Base-by-base conservation (phyloP, 2,888 invertebrate genomes). In the Leucoma salicis region DNA sequence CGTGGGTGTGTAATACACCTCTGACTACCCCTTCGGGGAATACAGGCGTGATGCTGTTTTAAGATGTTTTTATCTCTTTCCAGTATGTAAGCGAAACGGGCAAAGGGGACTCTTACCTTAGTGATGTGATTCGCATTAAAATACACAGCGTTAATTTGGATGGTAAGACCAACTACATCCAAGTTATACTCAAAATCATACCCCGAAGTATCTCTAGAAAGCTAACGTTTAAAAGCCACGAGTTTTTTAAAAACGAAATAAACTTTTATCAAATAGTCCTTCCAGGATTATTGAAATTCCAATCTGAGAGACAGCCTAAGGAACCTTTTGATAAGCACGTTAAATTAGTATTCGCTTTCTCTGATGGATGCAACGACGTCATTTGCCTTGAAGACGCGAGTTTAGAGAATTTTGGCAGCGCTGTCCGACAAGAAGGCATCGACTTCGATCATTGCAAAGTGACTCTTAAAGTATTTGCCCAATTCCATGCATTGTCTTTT, bases 241-340 rank as follows among this genome's bases (percentile, higher is more conserved):
- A 93, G 34, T 95, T 94, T 69, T 95, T 95, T 62, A 81, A 82
- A 47, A 95, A 94, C 64, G 95, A 95, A 76, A 92, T 93, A 0
- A 78, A 82, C 37, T 94, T 95, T 68, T 95, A 95, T 70, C 78
- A 81, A 27, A 76, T 74, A 48, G 87, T 91, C 1, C 74, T 92
- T 49, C 90, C 91, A 6, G 76, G 57, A 1, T 55, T 92, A 43
- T 58, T 91, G 0, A 65, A 83, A 27, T 91, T 90, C 39, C 88
- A 90, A 57, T 52, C 77, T 0, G 68, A 55, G 1, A 87, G 81
- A 53, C 63, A 70, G 2, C 8, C 85, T 0, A 61, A 66, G n/a
- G 82, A 91, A 3, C 91, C 92, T 0, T 92, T 91, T 29, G 74
- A 73, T 3, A 91, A 91, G 52, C 90, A 86, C 43, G 82, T 86